These are phyloP conservation scores for Gibbula magus DNA, from an alignment of 2,888 invertebrate genomes.

Conservation along the genomic window DNA sequence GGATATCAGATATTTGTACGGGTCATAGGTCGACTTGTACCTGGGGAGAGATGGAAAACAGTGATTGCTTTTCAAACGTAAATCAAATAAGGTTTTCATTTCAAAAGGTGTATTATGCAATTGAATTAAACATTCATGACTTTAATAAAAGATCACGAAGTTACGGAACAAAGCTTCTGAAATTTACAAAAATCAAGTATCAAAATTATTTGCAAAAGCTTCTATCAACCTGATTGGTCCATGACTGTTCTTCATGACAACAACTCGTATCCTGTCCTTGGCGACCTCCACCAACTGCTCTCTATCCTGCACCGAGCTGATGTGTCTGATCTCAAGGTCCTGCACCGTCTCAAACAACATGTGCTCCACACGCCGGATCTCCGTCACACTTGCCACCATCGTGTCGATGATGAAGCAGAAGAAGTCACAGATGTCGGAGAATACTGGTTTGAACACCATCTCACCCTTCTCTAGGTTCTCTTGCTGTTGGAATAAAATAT, in stretches of 20 bases:
- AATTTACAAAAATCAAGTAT: too few relatives aligned
- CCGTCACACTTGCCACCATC: slow-evolving; percentile 67
- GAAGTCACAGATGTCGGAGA: slow-evolving; percentile 61
- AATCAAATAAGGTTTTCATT: too few relatives aligned
- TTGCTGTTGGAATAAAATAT: slow-evolving; percentile 47
- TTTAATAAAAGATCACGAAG: too few relatives aligned
- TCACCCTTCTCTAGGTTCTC: slow-evolving; percentile 58
- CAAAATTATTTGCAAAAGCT: too few relatives aligned
- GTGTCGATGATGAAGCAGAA: slow-evolving; percentile 69
- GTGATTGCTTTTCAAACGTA: too few relatives aligned
- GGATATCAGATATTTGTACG: slow-evolving; percentile 68
- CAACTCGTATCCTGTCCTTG: slow-evolving; percentile 61
- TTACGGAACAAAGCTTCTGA: too few relatives aligned
- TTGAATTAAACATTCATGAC: too few relatives aligned
- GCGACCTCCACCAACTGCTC: slow-evolving; percentile 66
- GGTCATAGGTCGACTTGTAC: slow-evolving; percentile 68
- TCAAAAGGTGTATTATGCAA: too few relatives aligned
- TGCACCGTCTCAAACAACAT: slow-evolving; percentile 68
- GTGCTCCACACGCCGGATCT: slow-evolving; percentile 68
- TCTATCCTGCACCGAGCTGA: slow-evolving; percentile 60
- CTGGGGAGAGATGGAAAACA: too few relatives aligned
- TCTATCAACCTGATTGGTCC: slow-evolving; percentile 73
- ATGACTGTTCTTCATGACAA: slow-evolving; percentile 67
- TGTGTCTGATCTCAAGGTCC: slow-evolving; percentile 51
- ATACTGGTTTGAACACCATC: slow-evolving; percentile 61